phyloP scores from a whole-genome alignment of 2,797 vertebrate species.

The Todus mexicanus region DNA sequence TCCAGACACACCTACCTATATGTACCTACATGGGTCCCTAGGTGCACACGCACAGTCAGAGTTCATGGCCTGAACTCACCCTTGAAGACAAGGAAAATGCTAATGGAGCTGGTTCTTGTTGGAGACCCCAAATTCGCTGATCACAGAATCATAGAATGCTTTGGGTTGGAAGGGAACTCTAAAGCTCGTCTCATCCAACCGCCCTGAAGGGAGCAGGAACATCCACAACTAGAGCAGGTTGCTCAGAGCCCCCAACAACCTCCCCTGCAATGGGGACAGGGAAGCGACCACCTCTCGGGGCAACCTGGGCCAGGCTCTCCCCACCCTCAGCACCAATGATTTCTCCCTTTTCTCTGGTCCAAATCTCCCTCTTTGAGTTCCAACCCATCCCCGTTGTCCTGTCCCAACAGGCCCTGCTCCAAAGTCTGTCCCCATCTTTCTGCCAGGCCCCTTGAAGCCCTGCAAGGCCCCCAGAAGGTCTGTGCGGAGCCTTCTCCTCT shows the following conservation, averaged over 20 bases:
- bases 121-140: not conserved
- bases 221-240: not conserved
- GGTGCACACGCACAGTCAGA: fast-evolving
- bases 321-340: not conserved
- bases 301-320: not conserved
- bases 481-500: too few species aligned
- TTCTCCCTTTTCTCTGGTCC: too few species aligned
- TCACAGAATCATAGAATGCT: too few species aligned
- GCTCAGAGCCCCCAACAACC: not conserved
- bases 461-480: too few species aligned
- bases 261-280: not conserved
- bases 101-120: not conserved
- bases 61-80: not conserved
- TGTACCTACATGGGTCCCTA: not conserved
- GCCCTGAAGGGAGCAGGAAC: not conserved
- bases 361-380: too few species aligned
- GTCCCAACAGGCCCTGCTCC: too few species aligned
- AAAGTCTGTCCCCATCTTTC: too few species aligned
- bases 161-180: too few species aligned
- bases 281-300: not conserved
- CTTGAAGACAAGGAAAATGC: not conserved
- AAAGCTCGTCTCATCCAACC: too few species aligned
- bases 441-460: too few species aligned
- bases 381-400: too few species aligned
- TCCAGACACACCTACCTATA: not conserved